Base-by-base conservation (phyloP, 1,140 invertebrate species). In the Orussus abietinus region DNA sequence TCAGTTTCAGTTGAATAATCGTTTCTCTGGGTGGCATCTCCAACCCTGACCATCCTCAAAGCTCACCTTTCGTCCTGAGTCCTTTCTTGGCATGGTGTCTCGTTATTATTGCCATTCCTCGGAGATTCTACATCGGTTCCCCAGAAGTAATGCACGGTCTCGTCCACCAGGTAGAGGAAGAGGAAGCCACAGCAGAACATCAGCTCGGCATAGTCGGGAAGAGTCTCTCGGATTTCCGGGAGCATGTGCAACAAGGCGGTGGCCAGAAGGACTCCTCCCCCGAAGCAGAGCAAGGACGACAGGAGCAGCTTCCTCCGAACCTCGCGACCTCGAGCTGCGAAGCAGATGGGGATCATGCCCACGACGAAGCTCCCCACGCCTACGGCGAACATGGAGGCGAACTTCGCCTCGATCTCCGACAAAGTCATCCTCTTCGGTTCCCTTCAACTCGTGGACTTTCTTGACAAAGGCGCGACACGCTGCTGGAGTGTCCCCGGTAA, bases 231-330 rank as follows among this genome's bases (percentile, higher is more conserved):
- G 6, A 86, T 80, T 70, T 93, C 90, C 11, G 90, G 88, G 25
- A 93, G 69, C 70, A 93, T 85, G 64, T 93, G 90, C 3, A 89
- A 72, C 22, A 90, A 65, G 13, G 86, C 83, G 1, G 90, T 92
- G 0, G 85, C 86, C 11, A 94, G 62, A 18, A 94, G 76, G 5
- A 94, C 88, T 0, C 91, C 90, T 3, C 84, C 90, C 14, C 89
- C 89, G 48, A 90, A 89, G 55, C 88, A 91, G 0, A 91, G 75
- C 6, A 88, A 60, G 9, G 77, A 72, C 5, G 83, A 86, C 6
- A 83, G 71, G 3, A 78, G 52, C 3, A 84, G 53, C n/a, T 79
- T 80, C 6, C 28, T 44, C 10, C 53, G 49, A 31, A 77, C 75
- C 37, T 75, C 67, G 22, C 76, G 66, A 22, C 75, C 71, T n/a